Conservation (phyloP, 2,888 invertebrate species). For the Dorcus hopei region DNA sequence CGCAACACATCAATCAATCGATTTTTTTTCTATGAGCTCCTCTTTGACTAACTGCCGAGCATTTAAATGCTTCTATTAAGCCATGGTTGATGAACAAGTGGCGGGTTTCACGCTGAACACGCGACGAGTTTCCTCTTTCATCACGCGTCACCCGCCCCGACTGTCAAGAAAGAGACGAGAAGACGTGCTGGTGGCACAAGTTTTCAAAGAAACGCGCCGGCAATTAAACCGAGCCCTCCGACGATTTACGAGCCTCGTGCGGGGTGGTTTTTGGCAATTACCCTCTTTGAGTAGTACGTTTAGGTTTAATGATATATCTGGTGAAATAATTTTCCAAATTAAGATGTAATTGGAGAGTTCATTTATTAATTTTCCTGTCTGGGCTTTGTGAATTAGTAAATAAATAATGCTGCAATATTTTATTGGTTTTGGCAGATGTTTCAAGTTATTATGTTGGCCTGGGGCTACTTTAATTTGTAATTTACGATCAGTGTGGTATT, state of each 20-base stretch:
- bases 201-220: not conserved
- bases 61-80: no score
- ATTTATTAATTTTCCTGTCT: constrained; percentile 9
- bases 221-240: constrained; percentile 7
- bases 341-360: not conserved
- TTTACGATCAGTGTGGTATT: no score
- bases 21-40: constrained; percentile 10
- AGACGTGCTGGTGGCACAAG: constrained; percentile 7
- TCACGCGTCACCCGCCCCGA: no score
- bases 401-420: no score
- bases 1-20: constrained; percentile 9
- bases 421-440: no score
- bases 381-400: no score
- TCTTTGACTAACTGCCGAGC: no score
- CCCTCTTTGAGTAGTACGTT: constrained; percentile 25
- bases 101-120: no score
- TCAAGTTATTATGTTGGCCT: no score
- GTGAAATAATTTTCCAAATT: constrained; percentile 12
- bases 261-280: constrained; percentile 27
- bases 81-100: no score
- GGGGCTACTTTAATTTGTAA: not conserved
- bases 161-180: not conserved
- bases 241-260: constrained; percentile 27
- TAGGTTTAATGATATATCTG: constrained; percentile 23
- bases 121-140: no score